phyloP scores from a whole-genome alignment of 2,888 invertebrate genomes.

The Gerosis bhagava region DNA sequence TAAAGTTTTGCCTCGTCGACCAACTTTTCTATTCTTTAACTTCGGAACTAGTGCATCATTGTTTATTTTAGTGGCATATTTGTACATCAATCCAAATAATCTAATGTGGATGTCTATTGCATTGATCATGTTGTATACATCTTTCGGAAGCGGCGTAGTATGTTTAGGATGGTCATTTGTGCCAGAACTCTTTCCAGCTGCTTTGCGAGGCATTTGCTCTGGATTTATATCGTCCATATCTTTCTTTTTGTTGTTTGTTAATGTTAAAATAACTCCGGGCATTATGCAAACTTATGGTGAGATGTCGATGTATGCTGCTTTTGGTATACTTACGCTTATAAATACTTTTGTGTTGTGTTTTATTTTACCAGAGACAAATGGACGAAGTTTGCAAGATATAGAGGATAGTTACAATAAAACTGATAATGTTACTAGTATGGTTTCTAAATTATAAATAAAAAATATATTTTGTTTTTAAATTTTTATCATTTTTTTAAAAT shows the following conservation, averaged over 20 bases:
- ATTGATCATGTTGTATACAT: conserved; percentile 44
- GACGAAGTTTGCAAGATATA: conserved; percentile 87
- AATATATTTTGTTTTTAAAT: no score
- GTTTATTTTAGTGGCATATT: conserved; percentile 39
- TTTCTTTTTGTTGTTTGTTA: conserved; percentile 45
- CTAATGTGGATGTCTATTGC: conserved; percentile 43
- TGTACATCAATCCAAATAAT: conserved; percentile 39
- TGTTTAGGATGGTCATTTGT: conserved; percentile 52
- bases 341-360: conserved; percentile 41
- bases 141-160: conserved; percentile 40
- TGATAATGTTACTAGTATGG: conserved; percentile 54
- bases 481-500: no score
- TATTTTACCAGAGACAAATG: conserved; percentile 57
- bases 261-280: conserved; percentile 49
- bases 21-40: conserved; percentile 40
- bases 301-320: conserved; percentile 43
- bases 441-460: conserved; percentile 25
- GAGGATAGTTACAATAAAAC: conserved; percentile 60
- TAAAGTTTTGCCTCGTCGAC: conserved; percentile 43
- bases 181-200: conserved; percentile 52
- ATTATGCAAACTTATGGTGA: conserved; percentile 44
- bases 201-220: conserved; percentile 52
- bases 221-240: conserved; percentile 47
- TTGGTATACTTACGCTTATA: conserved; percentile 41
- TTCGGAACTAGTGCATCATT: conserved; percentile 39